Base-by-base conservation (phyloP, 2,888 invertebrate genomes). In the Scaptomyza caliginosa region DNA sequence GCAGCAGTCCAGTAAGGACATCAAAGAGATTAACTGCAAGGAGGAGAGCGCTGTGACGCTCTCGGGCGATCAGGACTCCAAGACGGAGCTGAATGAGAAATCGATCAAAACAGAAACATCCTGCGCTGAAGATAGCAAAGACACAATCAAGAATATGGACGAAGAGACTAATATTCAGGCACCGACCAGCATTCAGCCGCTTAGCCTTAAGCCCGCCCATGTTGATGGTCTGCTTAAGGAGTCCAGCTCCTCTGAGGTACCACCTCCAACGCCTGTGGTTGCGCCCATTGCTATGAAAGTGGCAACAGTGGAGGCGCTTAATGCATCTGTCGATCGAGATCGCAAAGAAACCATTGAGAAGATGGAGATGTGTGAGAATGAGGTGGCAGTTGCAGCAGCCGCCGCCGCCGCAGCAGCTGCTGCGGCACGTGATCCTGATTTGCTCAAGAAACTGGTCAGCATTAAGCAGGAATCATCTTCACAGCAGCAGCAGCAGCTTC, bases 131-230 rank as follows among this genome's bases (percentile, higher is more conserved):
- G 87, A 89, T 58, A 74, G 75, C 59, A 90, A 90, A 57, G 89
- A 89, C 49, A 67, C 76, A 49, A 89, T 89, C 58, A 90, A 90
- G 65, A 90, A 89, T 46, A 89, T 89, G 66, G 91, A 92, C 34
- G 91, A 91, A 56, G 90, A 91, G 49, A 90, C 91, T 5, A 91
- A 90, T 58, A 90, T 91, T 34, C 91, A 90, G 57, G 89, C 91
- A 19, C 90, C 90, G 1, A 88, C 70, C 43, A 78, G 67, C 30
- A 70, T 81, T 36, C 72, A 77, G 55, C 54, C 77, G n/a, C 55
- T 77, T 2, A 49, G 50, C 17, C 52, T 72, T 4, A 72, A 72
- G 38, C 55, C 69, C 16, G 50, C 66, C 13, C 70, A 74, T 38
- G 67, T 72, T 4, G 89, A 87, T 42, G 67, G 71, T 8, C 39